Conservation (phyloP, 2,797 vertebrate species). For the Choloepus didactylus region DNA sequence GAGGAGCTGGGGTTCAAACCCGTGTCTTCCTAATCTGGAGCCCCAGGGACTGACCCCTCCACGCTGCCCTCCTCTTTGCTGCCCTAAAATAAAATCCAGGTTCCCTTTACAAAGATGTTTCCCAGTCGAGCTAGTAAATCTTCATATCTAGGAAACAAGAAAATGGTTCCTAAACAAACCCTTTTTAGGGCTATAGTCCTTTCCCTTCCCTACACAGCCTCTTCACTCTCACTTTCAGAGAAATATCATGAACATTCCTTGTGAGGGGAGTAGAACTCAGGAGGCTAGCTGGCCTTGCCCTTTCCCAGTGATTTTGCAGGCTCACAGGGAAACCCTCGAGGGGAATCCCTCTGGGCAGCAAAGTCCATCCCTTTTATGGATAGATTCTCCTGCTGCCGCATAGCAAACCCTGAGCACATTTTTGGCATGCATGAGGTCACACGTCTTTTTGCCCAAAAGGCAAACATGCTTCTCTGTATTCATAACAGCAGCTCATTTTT, state of each 20-base stretch:
- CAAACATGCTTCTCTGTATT: slow-evolving; percentile 57
- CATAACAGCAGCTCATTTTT: slow-evolving; percentile 59
- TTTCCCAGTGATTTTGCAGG: slow-evolving; percentile 59
- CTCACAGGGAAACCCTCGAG: slow-evolving; percentile 81
- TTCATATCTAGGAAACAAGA: slow-evolving; percentile 5
- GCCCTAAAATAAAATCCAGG: not conserved
- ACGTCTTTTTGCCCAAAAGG: slow-evolving; percentile 64
- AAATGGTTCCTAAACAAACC: slow-evolving; percentile 67
- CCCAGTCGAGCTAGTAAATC: not conserved
- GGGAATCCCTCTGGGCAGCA: slow-evolving; percentile 81
- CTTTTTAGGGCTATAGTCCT: slow-evolving; percentile 74
- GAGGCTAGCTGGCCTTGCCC: not conserved
- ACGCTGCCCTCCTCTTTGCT: not conserved
- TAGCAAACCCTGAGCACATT: slow-evolving; percentile 60
- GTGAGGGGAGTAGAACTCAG: not conserved
- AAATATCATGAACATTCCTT: slow-evolving; percentile 52
- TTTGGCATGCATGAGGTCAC: slow-evolving; percentile 58
- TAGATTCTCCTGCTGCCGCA: slow-evolving; percentile 72
- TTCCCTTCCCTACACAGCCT: not conserved
- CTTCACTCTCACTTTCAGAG: slow-evolving; percentile 16
- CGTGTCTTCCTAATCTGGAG: not conserved
- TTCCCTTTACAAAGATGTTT: not conserved
- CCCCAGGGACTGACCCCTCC: not conserved
- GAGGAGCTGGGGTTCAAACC: not conserved
- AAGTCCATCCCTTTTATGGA: slow-evolving; percentile 84